phyloP scores from a whole-genome alignment of 2,888 invertebrate genomes.

The Empis livida region DNA sequence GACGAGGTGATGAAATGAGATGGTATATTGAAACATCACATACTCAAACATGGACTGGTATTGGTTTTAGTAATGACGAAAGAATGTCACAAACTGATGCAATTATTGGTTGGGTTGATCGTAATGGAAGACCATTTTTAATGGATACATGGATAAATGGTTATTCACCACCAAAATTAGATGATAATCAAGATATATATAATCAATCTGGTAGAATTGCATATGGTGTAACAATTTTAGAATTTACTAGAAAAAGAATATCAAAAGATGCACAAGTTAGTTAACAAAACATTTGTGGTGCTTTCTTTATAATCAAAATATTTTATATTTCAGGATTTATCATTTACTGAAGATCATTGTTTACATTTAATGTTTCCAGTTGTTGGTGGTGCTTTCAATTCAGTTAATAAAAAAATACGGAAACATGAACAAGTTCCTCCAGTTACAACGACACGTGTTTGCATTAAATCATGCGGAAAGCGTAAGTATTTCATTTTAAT shows the following conservation, averaged over 20 bases:
- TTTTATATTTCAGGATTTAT: conserved; percentile 46
- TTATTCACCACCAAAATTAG: conserved; percentile 61
- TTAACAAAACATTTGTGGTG: not conserved
- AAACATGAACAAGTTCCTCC: conserved; percentile 64
- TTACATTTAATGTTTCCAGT: conserved; percentile 79
- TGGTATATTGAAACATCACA: conserved; percentile 71
- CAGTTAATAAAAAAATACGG: conserved; percentile 71
- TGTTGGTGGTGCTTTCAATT: conserved; percentile 67
- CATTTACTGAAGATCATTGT: conserved; percentile 71
- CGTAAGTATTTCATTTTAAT: conserved; percentile 34
- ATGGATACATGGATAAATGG: conserved; percentile 83
- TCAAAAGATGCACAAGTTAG: conserved; percentile 48
- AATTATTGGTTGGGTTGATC: conserved; percentile 78
- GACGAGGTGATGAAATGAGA: conserved; percentile 55
- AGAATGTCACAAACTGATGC: conserved; percentile 85
- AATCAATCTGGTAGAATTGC: conserved; percentile 54
- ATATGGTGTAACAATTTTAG: conserved; percentile 65
- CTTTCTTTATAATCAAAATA: not conserved
- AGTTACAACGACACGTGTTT: conserved; percentile 61
- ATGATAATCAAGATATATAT: conserved; percentile 58
- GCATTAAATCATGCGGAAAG: conserved; percentile 69
- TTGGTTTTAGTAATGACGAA: conserved; percentile 72
- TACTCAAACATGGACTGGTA: conserved; percentile 77
- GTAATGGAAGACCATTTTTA: conserved; percentile 62
- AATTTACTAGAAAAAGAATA: conserved; percentile 62